Evolutionary conservation across 2,888 invertebrate species (phyloP), one percentile per base, ranked within the genome.

Genomic region (Drosophila siamana): DNA sequence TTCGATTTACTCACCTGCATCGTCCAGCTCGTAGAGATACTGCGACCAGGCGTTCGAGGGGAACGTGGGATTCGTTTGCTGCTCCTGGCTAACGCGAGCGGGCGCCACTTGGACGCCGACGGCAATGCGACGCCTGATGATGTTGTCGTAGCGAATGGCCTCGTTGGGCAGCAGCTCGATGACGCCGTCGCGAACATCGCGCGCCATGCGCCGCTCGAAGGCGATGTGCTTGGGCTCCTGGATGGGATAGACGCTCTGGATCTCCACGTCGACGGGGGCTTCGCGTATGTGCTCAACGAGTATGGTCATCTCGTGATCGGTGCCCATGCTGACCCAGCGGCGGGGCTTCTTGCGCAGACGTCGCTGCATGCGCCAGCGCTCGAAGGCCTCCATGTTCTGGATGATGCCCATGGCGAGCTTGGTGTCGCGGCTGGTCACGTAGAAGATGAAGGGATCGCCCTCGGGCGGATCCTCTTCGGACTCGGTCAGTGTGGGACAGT

Each of bases 11-110:
- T 28, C 22, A 62, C 91, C 89, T 43, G 72, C 88, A 55, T 91
- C 92, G 16, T 89, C 85, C 11, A 92, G 87, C 64, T 92, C 92
- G 69, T 94, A 94, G 9, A 92, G 83, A 86, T 95, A 95, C 85
- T 96, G 96, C 0, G 95, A 94, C 94, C 95, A 95, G 64, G 94
- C 93, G 90, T 96, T 96, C 65, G 94, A 93, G 0, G 95, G 95
- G 89, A 95, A 95, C 38, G 94, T 93, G 11, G 94, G 94, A 54
- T 92, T 93, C 0, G 96, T 96, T 92, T 96, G 96, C 30, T 94
- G 95, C 68, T 93, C 93, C 65, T 92, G 92, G 13, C 93, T 85
- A 0, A 90, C 66, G 47, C 88, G 92, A 0, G 90, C 63, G 0
- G 95, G 94, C 11, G 94, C 93, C 2, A 93, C 94, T 90, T 96